A percentile compares a stretch with the other conserved stretches of the same genome.
Evolutionary conservation across 2,113 vertebrate species (phyloP).

Genomic region (Chelonoidis abingdonii): DNA sequence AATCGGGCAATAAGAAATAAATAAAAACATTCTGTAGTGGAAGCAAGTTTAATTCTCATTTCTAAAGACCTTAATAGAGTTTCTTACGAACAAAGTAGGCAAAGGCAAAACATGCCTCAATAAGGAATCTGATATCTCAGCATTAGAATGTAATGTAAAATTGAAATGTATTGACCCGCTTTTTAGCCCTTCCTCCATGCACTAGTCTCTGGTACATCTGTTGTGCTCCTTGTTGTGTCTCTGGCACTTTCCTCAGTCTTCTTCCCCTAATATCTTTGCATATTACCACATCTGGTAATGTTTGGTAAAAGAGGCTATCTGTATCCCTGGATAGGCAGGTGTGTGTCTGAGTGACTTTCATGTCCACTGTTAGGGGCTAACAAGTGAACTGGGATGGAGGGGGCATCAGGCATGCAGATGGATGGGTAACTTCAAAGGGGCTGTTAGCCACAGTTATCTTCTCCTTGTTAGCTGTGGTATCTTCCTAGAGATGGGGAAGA

Average conservation of each 20-base stretch:
- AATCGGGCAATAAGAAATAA: not conserved
- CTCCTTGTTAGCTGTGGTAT: not conserved
- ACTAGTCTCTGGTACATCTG: no score
- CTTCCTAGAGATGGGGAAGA: not conserved
- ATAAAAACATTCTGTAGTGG: not conserved
- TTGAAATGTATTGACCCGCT: no score
- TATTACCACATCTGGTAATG: not conserved
- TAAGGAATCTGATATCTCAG: no score
- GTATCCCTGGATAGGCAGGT: not conserved
- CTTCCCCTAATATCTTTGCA: not conserved
- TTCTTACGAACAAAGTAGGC: no score
- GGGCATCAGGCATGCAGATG: not conserved
- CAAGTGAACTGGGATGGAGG: not conserved
- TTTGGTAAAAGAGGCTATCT: not conserved
- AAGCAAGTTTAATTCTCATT: not conserved
- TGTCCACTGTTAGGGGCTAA: fast-evolving
- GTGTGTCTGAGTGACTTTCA: not conserved
- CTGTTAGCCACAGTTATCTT: not conserved
- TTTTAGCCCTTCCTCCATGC: no score
- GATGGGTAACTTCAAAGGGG: not conserved
- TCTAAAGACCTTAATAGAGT: no score
- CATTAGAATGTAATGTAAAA: no score
- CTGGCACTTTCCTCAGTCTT: not conserved
- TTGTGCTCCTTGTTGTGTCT: not conserved
- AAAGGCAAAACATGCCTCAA: no score